Base-by-base conservation (phyloP, 2,888 invertebrate genomes). In the Patella pellucida region DNA sequence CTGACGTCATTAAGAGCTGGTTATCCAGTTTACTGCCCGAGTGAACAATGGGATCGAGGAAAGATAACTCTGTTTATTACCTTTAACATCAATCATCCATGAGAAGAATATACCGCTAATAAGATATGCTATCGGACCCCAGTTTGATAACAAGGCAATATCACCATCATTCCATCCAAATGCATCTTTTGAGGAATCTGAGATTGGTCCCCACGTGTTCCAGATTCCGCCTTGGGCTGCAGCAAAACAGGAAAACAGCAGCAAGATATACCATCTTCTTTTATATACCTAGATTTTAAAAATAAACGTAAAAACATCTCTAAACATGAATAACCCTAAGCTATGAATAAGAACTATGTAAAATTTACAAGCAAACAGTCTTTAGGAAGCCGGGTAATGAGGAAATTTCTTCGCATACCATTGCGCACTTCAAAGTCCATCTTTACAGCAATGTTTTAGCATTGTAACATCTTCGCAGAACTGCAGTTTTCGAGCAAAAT, bases 141-240 rank as follows among this genome's bases (percentile, higher is more conserved):
- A 71, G 78, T 79, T 81, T n/a, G 79, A 68, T 16, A 79, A 71
- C 74, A 83, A 74, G n/a, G 81, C 79, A 31, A 83, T 79, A 70
- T 76, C 71, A 9, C 76, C 75, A 69, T 83, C 79, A 14, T 69
- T 15, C 83, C 83, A 83, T 62, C 52, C 56, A 54, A 79, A 81
- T 14, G 76, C 83, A 14, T 31, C 62, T 67, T 81, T 75, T 12
- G 80, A 76, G 0, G 83, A 78, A 74, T 80, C 74, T 2, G 80
- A 76, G 52, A 83, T 81, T 11, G 83, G 83, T 2, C 81, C 81
- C 81, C 81, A 83, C 0, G 79, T 77, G 16, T 80, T 79, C 83
- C 83, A 83, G 19, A 80, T 73, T 11, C 76, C 54, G n/a, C 72
- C 77, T 74, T 80, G 78, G 7, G 75, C 3, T 16, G 80, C 19